A percentile compares a stretch with the other conserved stretches of the same genome.
Conservation (phyloP, 2,113 vertebrate species). For the Pangasianodon hypophthalmus region DNA sequence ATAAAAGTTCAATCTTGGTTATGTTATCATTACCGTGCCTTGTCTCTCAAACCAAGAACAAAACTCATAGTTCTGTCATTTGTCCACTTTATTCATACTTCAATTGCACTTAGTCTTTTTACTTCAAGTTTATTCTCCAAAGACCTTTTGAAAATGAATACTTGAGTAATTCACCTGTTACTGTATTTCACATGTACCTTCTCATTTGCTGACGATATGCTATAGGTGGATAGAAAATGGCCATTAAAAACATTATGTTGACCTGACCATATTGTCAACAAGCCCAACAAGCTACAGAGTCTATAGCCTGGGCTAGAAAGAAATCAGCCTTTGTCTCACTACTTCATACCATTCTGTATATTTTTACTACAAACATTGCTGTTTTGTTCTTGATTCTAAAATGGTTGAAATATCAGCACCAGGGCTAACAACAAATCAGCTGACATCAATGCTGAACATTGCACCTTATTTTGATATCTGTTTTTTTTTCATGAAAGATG, state of each 20-base stretch:
- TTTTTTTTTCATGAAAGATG: background rate
- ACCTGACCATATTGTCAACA: background rate
- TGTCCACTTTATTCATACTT: background rate
- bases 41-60: background rate
- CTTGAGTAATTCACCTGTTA: background rate
- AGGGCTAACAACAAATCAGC: background rate
- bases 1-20: background rate
- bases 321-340: background rate
- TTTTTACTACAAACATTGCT: conserved; percentile 3
- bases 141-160: background rate
- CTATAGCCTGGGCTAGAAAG: background rate
- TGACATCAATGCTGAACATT: background rate
- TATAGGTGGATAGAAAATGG: background rate
- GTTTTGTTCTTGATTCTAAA: conserved; percentile 11
- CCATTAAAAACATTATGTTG: background rate
- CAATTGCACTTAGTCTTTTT: background rate
- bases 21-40: background rate
- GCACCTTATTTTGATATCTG: background rate
- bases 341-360: background rate
- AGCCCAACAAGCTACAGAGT: background rate
- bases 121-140: background rate
- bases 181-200: background rate
- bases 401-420: background rate
- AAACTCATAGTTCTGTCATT: background rate
- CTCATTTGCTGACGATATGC: background rate